These are phyloP conservation scores for Nemopilema nomurai DNA, from an alignment of 30 jellyfish, hydroid and myxozoan genomes.

Conservation along the genomic window DNA sequence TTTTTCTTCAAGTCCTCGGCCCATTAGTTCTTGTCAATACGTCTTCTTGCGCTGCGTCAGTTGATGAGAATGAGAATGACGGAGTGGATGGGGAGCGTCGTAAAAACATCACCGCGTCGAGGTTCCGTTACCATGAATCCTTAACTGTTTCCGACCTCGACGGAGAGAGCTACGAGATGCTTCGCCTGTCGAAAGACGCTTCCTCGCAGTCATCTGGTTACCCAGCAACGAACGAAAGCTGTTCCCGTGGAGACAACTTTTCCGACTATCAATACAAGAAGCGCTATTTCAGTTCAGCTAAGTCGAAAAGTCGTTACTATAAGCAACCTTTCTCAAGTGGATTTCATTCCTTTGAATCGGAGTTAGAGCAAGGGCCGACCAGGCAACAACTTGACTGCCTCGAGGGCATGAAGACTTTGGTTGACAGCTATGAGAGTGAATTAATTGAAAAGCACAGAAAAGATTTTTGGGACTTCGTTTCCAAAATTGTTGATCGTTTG, in stretches of 20 bases:
- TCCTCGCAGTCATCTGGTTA: slow-evolving; percentile 63
- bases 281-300: background rate
- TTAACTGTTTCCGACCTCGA: slow-evolving; percentile 9
- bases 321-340: slow-evolving; percentile 51
- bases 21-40: slow-evolving; percentile 41
- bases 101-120: background rate
- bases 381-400: slow-evolving; percentile 41
- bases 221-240: slow-evolving; percentile 65
- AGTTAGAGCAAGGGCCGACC: background rate
- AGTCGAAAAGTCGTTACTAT: background rate
- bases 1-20: slow-evolving; percentile 43
- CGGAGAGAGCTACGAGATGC: slow-evolving; percentile 20
- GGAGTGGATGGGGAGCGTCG: background rate
- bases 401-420: slow-evolving; percentile 35
- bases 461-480: slow-evolving; percentile 79
- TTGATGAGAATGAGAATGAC: slow-evolving; percentile 9
- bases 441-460: slow-evolving; percentile 25
- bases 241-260: slow-evolving; percentile 20
- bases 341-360: slow-evolving; percentile 31
- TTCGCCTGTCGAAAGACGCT: slow-evolving; percentile 6
- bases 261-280: slow-evolving; percentile 2
- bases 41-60: background rate
- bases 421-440: slow-evolving; percentile 27
- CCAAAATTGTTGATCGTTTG: slow-evolving; percentile 73
- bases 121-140: slow-evolving; percentile 1